A percentile compares a stretch with the other conserved stretches of the same genome.
Conservation (phyloP, 2,113 vertebrate genomes). For the Zeus faber region DNA sequence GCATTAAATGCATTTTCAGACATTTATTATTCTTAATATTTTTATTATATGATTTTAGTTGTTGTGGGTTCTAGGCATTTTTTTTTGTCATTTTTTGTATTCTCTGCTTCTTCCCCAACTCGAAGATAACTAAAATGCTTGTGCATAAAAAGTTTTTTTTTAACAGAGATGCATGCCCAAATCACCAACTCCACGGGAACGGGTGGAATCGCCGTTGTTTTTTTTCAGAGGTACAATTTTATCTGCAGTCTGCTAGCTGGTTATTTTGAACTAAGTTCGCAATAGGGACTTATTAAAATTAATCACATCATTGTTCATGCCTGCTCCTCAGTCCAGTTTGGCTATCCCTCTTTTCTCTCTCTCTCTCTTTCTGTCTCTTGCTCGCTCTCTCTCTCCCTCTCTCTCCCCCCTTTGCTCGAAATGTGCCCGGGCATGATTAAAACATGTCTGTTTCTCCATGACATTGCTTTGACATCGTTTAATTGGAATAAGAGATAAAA, state of each 20-base stretch:
- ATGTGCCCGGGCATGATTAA: conserved; percentile 68
- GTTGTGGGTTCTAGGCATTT: too few relatives aligned
- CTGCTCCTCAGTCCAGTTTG: conserved; percentile 48
- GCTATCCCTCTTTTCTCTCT: conserved; percentile 26
- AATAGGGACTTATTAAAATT: conserved; percentile 82
- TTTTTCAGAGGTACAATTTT: conserved; percentile 35
- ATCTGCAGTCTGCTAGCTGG: conserved; percentile 81
- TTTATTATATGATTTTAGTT: too few relatives aligned
- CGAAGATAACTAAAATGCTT: too few relatives aligned
- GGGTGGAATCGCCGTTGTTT: too few relatives aligned
- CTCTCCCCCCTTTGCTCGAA: conserved; percentile 28
- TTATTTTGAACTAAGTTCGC: conserved; percentile 78
- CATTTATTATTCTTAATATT: too few relatives aligned
- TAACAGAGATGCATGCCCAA: too few relatives aligned
- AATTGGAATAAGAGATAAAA: conserved; percentile 73
- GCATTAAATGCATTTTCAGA: too few relatives aligned
- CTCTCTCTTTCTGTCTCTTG: conserved; percentile 48
- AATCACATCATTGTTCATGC: conserved; percentile 72
- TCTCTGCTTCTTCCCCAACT: too few relatives aligned
- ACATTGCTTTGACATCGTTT: conserved; percentile 75
- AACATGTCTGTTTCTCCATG: conserved; percentile 71
- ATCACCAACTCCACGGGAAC: too few relatives aligned
- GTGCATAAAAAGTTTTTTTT: too few relatives aligned
- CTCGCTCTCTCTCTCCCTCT: conserved; percentile 4
- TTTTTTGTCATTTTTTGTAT: too few relatives aligned